Base-by-base conservation (phyloP, 92 coral and sea anemone genomes). In the Parazoanthus swiftii region DNA sequence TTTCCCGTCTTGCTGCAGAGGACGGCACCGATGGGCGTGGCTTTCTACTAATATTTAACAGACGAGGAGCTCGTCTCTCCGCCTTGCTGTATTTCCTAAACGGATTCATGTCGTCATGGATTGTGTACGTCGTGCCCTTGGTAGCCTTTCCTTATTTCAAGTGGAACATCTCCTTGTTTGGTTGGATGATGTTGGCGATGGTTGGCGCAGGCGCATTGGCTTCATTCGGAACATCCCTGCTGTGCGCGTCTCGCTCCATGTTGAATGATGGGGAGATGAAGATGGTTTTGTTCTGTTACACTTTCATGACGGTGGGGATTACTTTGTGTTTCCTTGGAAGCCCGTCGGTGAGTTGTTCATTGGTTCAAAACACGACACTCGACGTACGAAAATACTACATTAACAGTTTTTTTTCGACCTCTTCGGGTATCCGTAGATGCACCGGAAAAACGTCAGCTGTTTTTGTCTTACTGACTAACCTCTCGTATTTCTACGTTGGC, bases 31-130 rank as follows among this genome's bases (percentile, higher is more conserved):
- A 20, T 0, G 39, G 67, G 8, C 65, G 58, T 29, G 33, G 65
- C 38, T 80, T 59, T 71, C 9, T 43, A 29, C 26, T 29, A 44
- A 43, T n/a, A 16, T 74, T 85, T 66, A 44, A 46, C 75, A 50
- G 26, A 5, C 81, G 73, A 50, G 70, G 81, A 16, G 88, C 72
- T 39, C 54, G 72, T 66, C 8, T 83, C 23, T 16, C 72, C 9
- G 54, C 76, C 63, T 78, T 85, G 81, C 37, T 85, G 88, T 85
- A 68, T 74, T 73, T 74, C 39, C 70, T 85, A 8, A 74, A 44
- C 56, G 88, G 88, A 39, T 85, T 43, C 81, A 71, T 85, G 84
- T 39, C 88, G 42, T 68, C 88, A 15, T 85, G 88, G 88, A 46
- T 85, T 71, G 70, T 83, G 36, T 85, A 85, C 71, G 59, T 74